Base-by-base conservation (phyloP, 1,140 invertebrate genomes). In the Lepeophtheirus salmonis region DNA sequence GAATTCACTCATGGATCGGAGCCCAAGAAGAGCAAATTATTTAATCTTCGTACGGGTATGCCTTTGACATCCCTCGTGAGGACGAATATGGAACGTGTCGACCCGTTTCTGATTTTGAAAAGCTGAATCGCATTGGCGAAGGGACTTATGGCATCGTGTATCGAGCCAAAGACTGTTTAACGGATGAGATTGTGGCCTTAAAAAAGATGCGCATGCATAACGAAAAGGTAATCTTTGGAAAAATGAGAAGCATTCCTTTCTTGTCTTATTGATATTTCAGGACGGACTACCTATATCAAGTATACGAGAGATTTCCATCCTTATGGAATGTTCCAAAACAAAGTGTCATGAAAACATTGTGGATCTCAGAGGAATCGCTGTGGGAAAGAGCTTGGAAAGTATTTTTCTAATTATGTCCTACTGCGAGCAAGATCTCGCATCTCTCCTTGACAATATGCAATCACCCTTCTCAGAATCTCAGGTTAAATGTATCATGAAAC, bases 381-480 rank as follows among this genome's bases (percentile, higher is more conserved):
- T 48, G 12, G 50, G 26, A 14, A 3, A 16, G 52, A 56, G 23
- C 67, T 48, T 63, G 57, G 60, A 18, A 69, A 88, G 88, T 69
- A 92, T 97, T 67, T 97, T 95, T 69, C 73, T 97, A 13, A 88
- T 89, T 2, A 96, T 97, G 90, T 89, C 96, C 70, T 97, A 96
- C 71, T 97, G 91, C 73, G 91, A 97, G 71, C 91, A 97, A 73
- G 92, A 97, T 73, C 72, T 97, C 56, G 91, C 90, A 1, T 91
- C 86, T 64, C 73, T 97, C 22, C 70, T 97, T 25, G 92, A 97
- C 67, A 94, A 97, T 68, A 95, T 97, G 89, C 79, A 85, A 64
- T 78, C 81, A 16, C 89, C 91, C 2, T 97, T 97, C 68, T 86
- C 89, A 0, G 92, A 97, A 72, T 86, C 90, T 4, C 90, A 97